Evolutionary conservation across 2,888 invertebrate genomes (phyloP), one percentile per base, ranked within the genome.

Genomic region (Cancer borealis): DNA sequence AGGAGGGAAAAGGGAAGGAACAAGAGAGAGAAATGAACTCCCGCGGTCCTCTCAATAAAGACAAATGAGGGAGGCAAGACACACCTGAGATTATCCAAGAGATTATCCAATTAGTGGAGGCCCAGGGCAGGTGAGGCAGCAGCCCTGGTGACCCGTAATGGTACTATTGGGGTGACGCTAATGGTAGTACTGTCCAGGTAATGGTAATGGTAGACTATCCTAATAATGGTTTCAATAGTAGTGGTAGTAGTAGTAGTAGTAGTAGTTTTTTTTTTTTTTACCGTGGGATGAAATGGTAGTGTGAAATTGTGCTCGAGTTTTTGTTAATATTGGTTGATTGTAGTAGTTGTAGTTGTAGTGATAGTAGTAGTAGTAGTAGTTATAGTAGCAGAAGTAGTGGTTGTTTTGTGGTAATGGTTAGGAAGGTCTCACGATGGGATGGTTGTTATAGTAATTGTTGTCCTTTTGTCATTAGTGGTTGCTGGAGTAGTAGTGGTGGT

Each of bases 61-160:
- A 89, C 49, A 17, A 91, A 91, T 91, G 90, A 60, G 12, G 45
- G n/a, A 8, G 46, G 26, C 26, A 14, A 30, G 60, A 60, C 90
- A 60, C 90, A 91, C 90, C 90, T 91, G 90, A 91, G 90, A 91
- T 60, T 91, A 91, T 30, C 60, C 60, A 91, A 91, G 90, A 91
- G 90, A 91, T 60, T 91, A 91, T 30, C 60, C 60, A 91, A 91
- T 91, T 91, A 91, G 60, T 26, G 90, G 90, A 30, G n/a, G 26
- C 14, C 12, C 54, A 54, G 26, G 21, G n/a, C 73, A 73, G 73
- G 88, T 45, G 87, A 87, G 10, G 12, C 88, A 12, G 54, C 54
- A 54, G 73, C 73, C 73, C 26, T 12, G 30, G 30, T 84, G 84
- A 84, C 26, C 84, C 84, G 91, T 91, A 10, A 46, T 91, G 91